Base-by-base conservation (phyloP, 2,888 invertebrate genomes). In the Dione vanillae region DNA sequence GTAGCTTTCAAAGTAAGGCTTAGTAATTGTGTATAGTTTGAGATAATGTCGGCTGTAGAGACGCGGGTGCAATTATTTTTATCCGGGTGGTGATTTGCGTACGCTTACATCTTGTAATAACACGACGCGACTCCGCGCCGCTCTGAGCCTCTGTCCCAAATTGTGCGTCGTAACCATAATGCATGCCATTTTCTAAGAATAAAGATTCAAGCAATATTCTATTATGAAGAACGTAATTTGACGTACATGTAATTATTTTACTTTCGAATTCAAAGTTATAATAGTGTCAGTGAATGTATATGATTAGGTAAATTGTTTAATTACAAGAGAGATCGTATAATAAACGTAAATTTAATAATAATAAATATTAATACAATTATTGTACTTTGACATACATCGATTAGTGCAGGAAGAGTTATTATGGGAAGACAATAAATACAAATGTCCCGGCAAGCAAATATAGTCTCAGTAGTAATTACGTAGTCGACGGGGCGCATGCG, bases 21-120 rank as follows among this genome's bases (percentile, higher is more conserved):
- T 85, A 81, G 89, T 89, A 88, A 90, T 91, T 89, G 87, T 85
- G 85, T 89, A 86, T 87, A 88, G 89, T 89, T 81, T 78, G 78
- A 78, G 80, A 80, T 82, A 89, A 91, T 91, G 80, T 83, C 84
- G 75, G 84, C 79, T 83, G 83, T 62, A 59, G 61, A 70, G 70
- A 84, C 81, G 81, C 82, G 82, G 84, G 83, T 83, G 86, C 87
- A 89, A 91, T 91, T 90, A 90, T 91, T 88, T 83, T 83, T 82
- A 86, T 86, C 85, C 82, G 81, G 74, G 78, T 68, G 74, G 68
- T 76, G 78, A 80, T 80, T 79, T 80, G 80, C 79, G 80, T 80
- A 80, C 77, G 77, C 65, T 61, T 49, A 69, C 61, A 58, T 56
- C 67, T 43, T 67, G 75, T 79, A 80, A 80, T 80, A 71, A 78